These are phyloP conservation scores for Melanophora roralis DNA, from an alignment of 2,888 invertebrate species.

Conservation along the genomic window DNA sequence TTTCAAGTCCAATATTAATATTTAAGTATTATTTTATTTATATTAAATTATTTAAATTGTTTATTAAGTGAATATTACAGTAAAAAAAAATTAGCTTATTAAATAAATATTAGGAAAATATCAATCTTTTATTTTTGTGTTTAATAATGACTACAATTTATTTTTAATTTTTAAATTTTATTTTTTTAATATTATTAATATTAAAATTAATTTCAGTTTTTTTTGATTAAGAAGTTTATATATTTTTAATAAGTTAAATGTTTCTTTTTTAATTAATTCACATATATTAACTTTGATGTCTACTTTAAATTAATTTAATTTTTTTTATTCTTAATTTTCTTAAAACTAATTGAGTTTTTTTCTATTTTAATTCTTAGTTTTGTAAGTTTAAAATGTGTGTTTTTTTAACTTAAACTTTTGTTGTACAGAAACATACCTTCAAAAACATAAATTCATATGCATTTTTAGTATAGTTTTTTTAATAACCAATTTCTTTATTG, in stretches of 20 bases:
- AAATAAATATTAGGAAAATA: constrained; percentile 58
- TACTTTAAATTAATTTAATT: constrained; percentile 28
- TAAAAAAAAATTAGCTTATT: constrained; percentile 45
- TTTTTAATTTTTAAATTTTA: not conserved
- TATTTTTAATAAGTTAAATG: constrained; percentile 32
- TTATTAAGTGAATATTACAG: not conserved
- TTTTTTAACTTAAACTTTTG: not conserved
- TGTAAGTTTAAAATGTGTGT: constrained; percentile 12
- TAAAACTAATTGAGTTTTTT: constrained; percentile 46
- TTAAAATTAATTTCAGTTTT: constrained; percentile 9
- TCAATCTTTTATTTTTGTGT: constrained; percentile 23
- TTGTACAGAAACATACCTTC: too few species aligned
- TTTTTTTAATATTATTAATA: constrained; percentile 18
- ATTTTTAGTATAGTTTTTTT: not conserved
- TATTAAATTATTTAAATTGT: constrained; percentile 37
- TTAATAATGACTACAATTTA: constrained; percentile 46
- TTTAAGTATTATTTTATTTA: too few species aligned
- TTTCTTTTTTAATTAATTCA: constrained; percentile 25
- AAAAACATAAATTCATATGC: too few species aligned
- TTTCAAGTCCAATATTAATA: constrained; percentile 39
- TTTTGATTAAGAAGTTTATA: constrained; percentile 29
- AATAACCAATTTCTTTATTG: too few species aligned
- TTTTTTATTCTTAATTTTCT: constrained; percentile 16
- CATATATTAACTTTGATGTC: constrained; percentile 53
- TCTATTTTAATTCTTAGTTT: constrained; percentile 8